Conservation (phyloP, 2,888 invertebrate species). For the Phyto melanocephala region DNA sequence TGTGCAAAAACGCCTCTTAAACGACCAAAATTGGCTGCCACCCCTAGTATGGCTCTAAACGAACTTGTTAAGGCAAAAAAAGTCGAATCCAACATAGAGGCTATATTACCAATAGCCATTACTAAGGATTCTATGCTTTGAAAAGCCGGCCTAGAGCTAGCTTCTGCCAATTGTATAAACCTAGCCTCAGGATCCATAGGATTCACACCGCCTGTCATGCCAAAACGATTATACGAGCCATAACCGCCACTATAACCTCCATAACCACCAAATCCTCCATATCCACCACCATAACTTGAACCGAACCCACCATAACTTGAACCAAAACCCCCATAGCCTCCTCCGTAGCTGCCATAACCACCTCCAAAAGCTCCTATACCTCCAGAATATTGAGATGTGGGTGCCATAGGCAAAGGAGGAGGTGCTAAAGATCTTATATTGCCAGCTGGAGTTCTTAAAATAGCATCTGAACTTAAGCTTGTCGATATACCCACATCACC, state of each 20-base stretch:
- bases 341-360: conserved; percentile 71
- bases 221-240: conserved; percentile 74
- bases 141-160: conserved; percentile 94
- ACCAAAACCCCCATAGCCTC: conserved; percentile 53
- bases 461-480: conserved; percentile 33
- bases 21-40: conserved; percentile 95
- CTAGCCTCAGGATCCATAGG: conserved; percentile 78
- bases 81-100: conserved; percentile 98
- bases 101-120: conserved; percentile 93
- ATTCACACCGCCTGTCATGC: conserved; percentile 70
- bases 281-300: conserved; percentile 50
- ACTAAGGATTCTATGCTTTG: conserved; percentile 96
- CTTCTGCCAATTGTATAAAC: conserved; percentile 93
- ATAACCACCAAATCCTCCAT: conserved; percentile 66
- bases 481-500: conserved; percentile 23
- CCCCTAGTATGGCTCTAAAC: conserved; percentile 95
- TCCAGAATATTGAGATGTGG: conserved; percentile 52
- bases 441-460: conserved; percentile 74
- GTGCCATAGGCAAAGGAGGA: conserved; percentile 68
- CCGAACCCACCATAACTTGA: conserved; percentile 61
- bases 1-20: conserved; percentile 90
- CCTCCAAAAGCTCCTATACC: conserved; percentile 64
- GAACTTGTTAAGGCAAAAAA: conserved; percentile 97
- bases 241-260: conserved; percentile 68
- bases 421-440: conserved; percentile 72